phyloP scores from a whole-genome alignment of 2,113 vertebrate species.

The Gymnocephalus cernua region DNA sequence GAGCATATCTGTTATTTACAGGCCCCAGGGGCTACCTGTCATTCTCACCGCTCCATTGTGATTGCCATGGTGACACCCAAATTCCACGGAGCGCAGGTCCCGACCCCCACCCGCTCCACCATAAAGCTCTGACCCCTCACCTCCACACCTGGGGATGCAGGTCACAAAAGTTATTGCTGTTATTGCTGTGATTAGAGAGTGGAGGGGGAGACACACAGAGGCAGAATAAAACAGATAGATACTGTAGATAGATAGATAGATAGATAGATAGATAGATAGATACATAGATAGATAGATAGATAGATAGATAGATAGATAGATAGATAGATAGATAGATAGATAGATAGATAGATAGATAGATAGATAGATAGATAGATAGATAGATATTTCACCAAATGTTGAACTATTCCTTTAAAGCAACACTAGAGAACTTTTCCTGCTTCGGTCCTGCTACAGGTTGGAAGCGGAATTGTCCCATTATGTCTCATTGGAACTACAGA shows the following conservation, averaged over 20 bases:
- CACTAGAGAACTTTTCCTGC: no score
- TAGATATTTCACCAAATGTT: background rate
- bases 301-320: no score
- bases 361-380: no score
- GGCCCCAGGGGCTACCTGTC: constrained; percentile 82
- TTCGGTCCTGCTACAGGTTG: no score
- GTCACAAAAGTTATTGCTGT: constrained; percentile 56
- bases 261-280: no score
- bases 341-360: no score
- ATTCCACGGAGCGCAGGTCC: constrained; percentile 77
- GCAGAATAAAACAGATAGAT: background rate
- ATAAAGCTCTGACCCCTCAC: constrained; percentile 76
- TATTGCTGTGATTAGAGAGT: constrained; percentile 36
- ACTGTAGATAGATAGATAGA: background rate
- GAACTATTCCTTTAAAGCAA: background rate
- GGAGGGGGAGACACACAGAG: constrained; percentile 9
- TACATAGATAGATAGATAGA: no score
- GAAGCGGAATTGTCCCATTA: no score
- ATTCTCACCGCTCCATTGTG: constrained; percentile 74
- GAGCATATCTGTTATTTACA: constrained; percentile 80
- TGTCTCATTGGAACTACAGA: no score
- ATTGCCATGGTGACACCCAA: constrained; percentile 77
- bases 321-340: no score
- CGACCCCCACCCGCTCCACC: constrained; percentile 65
- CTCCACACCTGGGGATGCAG: constrained; percentile 79